Evolutionary conservation across 2,797 vertebrate genomes (phyloP).

Genomic region (Hemitrygon akajei): DNA sequence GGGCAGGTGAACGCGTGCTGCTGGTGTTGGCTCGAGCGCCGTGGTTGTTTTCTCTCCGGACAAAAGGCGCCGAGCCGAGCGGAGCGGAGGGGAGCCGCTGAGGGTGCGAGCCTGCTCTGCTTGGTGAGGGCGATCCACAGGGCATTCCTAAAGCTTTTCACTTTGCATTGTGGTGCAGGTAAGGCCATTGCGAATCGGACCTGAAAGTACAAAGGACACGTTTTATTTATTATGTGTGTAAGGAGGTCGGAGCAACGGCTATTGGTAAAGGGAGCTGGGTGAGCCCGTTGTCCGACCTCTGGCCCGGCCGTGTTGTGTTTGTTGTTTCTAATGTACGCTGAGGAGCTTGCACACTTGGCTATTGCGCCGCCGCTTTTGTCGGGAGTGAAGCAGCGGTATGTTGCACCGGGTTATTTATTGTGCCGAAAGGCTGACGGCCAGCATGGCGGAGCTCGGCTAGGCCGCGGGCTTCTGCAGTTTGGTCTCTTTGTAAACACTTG

Average conservation of each 20-base stretch:
- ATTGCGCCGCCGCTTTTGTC: too few species aligned
- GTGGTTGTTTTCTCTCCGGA: not conserved
- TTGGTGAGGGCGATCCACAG: too few species aligned
- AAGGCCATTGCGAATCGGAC: not conserved
- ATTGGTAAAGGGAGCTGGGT: not conserved
- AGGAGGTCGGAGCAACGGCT: not conserved
- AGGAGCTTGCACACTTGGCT: not conserved
- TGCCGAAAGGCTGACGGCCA: conserved; percentile 39
- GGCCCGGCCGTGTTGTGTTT: too few species aligned
- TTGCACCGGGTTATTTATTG: conserved; percentile 31
- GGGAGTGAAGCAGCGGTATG: not conserved
- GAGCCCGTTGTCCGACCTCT: not conserved
- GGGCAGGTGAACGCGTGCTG: conserved; percentile 17
- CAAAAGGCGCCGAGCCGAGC: not conserved
- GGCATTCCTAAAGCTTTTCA: too few species aligned
- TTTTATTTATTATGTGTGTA: not conserved
- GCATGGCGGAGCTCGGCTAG: conserved; percentile 39
- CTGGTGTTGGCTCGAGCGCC: not conserved
- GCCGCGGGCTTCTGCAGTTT: conserved; percentile 34
- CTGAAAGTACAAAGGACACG: not conserved
- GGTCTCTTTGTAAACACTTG: conserved; percentile 40
- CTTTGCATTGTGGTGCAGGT: not conserved
- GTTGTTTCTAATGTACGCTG: not conserved
- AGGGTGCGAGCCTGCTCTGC: not conserved
- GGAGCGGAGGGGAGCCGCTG: not conserved